Base-by-base conservation (phyloP, 2,113 vertebrate species). In the Pavo muticus region DNA sequence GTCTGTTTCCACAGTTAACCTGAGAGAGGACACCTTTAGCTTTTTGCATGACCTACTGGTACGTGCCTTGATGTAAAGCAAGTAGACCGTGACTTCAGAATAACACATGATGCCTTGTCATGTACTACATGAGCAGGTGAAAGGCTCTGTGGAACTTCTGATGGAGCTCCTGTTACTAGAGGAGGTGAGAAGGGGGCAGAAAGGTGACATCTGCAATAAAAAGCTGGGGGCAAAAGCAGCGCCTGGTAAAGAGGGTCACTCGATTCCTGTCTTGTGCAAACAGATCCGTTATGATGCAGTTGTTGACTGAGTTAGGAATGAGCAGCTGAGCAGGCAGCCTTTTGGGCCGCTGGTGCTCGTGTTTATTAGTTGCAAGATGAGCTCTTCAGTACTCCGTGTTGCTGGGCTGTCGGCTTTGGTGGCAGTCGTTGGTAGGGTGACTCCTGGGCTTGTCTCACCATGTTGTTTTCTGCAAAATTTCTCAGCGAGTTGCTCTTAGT, bases 81-180 rank as follows among this genome's bases (percentile, higher is more conserved):
- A 67, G 73, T 25, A 42, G 52, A 13, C 37, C 14, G 35, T 74
- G 61, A 45, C 52, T 69, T 77, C 9, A 83, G 35, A 56, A 2
- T 57, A 61, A 74, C 60, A 71, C 19, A 0, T 57, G 63, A 81
- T 10, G 61, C 86, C 85, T 63, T 76, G 90, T 95, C 88, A 85
- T 87, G 94, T n/a, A 6, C 73, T 95, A 64, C 47, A 63, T 2
- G 42, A 44, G 80, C 64, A 85, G 80, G 59, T 1, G 4, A 27
- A 80, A 50, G 61, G 50, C 45, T 88, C 37, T 84, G 35, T 94
- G 77, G 78, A 92, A 85, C 82, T 94, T 92, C 59, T 81, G 75
- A 20, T 75, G 81, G 67, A 83, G n/a, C 48, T 94, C 5, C 1
- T 45, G 54, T 42, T 71, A 71, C 42, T 87, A 68, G 29, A 73